Base-by-base conservation (phyloP, 2,113 vertebrate species). In the Miniopterus natalensis region DNA sequence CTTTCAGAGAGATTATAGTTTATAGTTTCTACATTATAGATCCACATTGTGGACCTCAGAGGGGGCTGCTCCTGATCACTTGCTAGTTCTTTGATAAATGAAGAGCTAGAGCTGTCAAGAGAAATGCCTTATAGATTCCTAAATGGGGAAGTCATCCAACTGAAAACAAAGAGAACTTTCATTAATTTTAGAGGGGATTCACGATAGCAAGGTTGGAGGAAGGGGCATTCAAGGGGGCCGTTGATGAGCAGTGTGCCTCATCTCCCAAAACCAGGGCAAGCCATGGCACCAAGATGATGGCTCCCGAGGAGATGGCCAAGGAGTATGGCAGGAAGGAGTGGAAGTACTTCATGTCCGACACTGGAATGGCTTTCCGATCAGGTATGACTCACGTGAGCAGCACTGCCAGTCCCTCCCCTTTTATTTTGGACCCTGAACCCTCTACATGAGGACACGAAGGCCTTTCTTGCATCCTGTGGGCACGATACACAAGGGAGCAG, bases 311-410 rank as follows among this genome's bases (percentile, higher is more conserved):
- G 9, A 96, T 99, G 96, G 96, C 99, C 63, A 98, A 99, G 93
- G 97, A 97, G 2, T 99, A 99, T 55, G 99, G 99, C 96, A 98
- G 98, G 55, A 98, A 97, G 95, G 98, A 99, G 49, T 99, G 99
- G 99, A 99, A 99, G 71, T 98, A 99, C 98, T 99, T 99, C 95
- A 97, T 98, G 96, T 98, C 98, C 47, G 98, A 99, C 97, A 98
- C 98, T 59, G 99, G 98, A 73, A 99, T 99, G 94, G 99, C 99
- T 96, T 99, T 99, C 80, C 98, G 98, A 96, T 99, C 99, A 98
- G 99, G 99, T 99, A 99, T 9, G 93, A 8, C 45, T 45, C 15
- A 0, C 29, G 40, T 1, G 7, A 42, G 0, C n/a, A 13, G 12
- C 10, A 0, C 59, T 9, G 6, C 45, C 6, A 0, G 20, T 53